These are phyloP conservation scores for Crambe crambe DNA, from an alignment of 37 sponge, comb jelly and placozoan species.

Conservation along the genomic window DNA sequence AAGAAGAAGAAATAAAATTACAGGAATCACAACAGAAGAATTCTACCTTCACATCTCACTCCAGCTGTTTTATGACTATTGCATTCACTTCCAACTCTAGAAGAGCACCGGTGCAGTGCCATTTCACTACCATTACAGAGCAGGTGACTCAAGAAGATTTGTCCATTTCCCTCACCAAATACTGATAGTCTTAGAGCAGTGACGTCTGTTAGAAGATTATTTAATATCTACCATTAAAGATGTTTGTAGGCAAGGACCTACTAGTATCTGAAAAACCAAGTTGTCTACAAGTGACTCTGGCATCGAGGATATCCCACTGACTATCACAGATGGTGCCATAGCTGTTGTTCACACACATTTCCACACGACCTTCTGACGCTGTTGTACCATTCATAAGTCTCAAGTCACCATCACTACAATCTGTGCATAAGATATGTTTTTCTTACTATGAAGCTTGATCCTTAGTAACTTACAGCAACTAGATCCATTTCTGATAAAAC, in stretches of 20 bases:
- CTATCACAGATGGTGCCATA: slow-evolving; percentile 55
- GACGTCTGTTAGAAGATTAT: too few relatives aligned
- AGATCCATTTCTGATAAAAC: slow-evolving; percentile 23
- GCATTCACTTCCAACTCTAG: too few relatives aligned
- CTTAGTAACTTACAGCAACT: not conserved
- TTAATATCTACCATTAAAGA: too few relatives aligned
- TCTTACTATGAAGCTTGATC: not conserved
- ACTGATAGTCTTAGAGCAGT: not conserved
- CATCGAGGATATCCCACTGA: slow-evolving; percentile 34
- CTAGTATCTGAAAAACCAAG: slow-evolving; percentile 18
- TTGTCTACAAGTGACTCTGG: slow-evolving; percentile 34
- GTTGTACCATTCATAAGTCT: slow-evolving; percentile 12
- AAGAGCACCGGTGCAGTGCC: too few relatives aligned
- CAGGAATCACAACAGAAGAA: too few relatives aligned
- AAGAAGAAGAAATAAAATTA: too few relatives aligned
- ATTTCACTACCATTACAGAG: slow-evolving; percentile 29
- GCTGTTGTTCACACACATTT: slow-evolving; percentile 28
- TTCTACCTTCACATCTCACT: slow-evolving; percentile 43
- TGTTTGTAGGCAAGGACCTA: not conserved
- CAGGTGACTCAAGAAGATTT: slow-evolving; percentile 17
- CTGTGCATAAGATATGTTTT: too few relatives aligned
- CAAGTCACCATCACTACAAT: slow-evolving; percentile 21
- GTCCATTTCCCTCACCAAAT: slow-evolving; percentile 41
- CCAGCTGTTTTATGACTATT: slow-evolving; percentile 30
- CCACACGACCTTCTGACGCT: slow-evolving; percentile 17